phyloP scores from a whole-genome alignment of 2,888 invertebrate species.

The Parnassius apollo region DNA sequence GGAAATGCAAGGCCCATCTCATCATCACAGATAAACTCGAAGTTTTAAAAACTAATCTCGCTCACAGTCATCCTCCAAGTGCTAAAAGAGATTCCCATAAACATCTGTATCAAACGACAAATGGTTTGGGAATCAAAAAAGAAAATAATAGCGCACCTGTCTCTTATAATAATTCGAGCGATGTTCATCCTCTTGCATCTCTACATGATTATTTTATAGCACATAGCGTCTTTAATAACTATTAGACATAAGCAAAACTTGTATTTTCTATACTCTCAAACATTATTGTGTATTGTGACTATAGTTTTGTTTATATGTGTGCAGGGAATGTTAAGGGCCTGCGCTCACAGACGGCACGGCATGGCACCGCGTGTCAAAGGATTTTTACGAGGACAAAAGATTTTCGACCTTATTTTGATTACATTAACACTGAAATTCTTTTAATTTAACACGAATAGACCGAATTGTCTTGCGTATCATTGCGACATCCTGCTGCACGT shows the following conservation, averaged over 20 bases:
- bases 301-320: slow-evolving; percentile 7
- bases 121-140: slow-evolving; percentile 32
- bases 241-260: slow-evolving; percentile 35
- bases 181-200: slow-evolving; percentile 44
- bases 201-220: slow-evolving; percentile 63
- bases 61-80: slow-evolving; percentile 60
- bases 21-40: slow-evolving; percentile 66
- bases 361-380: no score
- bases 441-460: no score
- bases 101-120: slow-evolving; percentile 28
- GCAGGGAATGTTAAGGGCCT: slow-evolving; percentile 3
- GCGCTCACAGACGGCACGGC: no score
- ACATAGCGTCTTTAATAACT: slow-evolving; percentile 61
- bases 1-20: slow-evolving; percentile 68
- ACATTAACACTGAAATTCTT: no score
- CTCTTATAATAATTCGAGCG: slow-evolving; percentile 16
- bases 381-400: no score
- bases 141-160: slow-evolving; percentile 30
- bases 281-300: slow-evolving; percentile 3
- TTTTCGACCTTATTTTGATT: no score
- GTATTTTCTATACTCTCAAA: slow-evolving; percentile 12
- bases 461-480: no score
- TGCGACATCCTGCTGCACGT: no score
- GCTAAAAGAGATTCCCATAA: slow-evolving; percentile 40
- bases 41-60: slow-evolving; percentile 61